phyloP scores from a whole-genome alignment of 2,797 vertebrate genomes.

The Diplodus sargus region DNA sequence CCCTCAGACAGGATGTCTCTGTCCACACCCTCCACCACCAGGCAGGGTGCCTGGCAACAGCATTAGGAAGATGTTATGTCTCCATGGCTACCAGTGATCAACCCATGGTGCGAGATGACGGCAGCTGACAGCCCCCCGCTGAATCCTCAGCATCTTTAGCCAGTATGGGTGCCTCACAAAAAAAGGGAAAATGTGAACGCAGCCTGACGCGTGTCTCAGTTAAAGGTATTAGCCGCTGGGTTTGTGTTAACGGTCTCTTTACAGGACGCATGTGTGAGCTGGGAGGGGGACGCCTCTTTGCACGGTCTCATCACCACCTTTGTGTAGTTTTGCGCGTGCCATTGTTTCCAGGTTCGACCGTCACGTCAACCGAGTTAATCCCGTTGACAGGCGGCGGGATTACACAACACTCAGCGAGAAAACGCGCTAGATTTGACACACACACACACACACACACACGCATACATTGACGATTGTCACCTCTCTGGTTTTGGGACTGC shows the following conservation, averaged over 20 bases:
- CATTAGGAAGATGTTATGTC: conserved; percentile 62
- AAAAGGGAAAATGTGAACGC: neutral
- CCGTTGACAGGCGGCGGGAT: conserved; percentile 53
- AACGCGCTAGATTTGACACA: conserved; percentile 32
- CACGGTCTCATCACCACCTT: neutral
- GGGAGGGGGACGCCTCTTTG: neutral
- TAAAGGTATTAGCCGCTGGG: neutral
- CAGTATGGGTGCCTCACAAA: conserved; percentile 1
- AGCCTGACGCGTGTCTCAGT: neutral
- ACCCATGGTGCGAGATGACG: conserved; percentile 41
- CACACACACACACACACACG: conserved; percentile 24
- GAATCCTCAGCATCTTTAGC: conserved; percentile 17
- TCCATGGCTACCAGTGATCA: conserved; percentile 73
- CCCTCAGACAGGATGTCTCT: neutral
- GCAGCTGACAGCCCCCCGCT: conserved; percentile 18
- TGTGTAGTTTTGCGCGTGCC: conserved; percentile 10
- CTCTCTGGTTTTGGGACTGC: conserved; percentile 23
- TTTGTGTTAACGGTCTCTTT: neutral
- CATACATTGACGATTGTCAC: conserved; percentile 27
- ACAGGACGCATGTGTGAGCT: neutral
- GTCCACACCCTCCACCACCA: conserved; percentile 42
- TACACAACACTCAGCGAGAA: conserved; percentile 43
- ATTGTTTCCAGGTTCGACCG: conserved; percentile 24
- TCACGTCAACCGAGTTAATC: conserved; percentile 51
- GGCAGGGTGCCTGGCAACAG: conserved; percentile 57